phyloP scores from a whole-genome alignment of 92 coral and sea anemone genomes.

The Porites rus region DNA sequence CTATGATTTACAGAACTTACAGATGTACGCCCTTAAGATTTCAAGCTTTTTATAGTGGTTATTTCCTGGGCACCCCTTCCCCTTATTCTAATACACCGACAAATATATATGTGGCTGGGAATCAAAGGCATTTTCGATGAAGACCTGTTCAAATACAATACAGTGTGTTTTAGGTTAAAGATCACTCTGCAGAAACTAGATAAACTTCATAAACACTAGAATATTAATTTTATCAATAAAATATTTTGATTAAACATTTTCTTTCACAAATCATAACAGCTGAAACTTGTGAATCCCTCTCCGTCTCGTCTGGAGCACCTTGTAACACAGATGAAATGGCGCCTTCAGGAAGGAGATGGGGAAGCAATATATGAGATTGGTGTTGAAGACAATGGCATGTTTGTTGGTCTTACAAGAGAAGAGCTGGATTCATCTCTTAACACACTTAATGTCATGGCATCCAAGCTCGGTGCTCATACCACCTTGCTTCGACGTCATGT shows the following conservation, averaged over 20 bases:
- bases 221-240: neutral
- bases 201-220: too few relatives aligned
- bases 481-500: constrained; percentile 77
- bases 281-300: constrained; percentile 95
- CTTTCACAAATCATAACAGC: constrained; percentile 39
- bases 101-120: too few relatives aligned
- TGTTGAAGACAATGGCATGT: constrained; percentile 93
- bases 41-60: too few relatives aligned
- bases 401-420: constrained; percentile 85
- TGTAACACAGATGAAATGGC: constrained; percentile 98
- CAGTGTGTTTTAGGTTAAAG: too few relatives aligned
- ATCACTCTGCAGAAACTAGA: too few relatives aligned
- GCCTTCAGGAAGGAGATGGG: constrained; percentile 98
- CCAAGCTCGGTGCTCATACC: constrained; percentile 88
- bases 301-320: constrained; percentile 88
- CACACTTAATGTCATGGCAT: constrained; percentile 88
- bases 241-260: neutral
- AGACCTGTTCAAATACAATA: too few relatives aligned
- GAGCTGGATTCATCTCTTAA: constrained; percentile 88
- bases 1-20: neutral
- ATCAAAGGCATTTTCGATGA: too few relatives aligned
- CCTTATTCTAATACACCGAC: too few relatives aligned
- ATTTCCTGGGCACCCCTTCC: too few relatives aligned
- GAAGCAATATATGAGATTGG: constrained; percentile 99
- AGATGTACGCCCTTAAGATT: neutral